A percentile compares a stretch with the other conserved stretches of the same genome.
Evolutionary conservation across 1,140 invertebrate species (phyloP).

Genomic region (Leptopilina clavipes): DNA sequence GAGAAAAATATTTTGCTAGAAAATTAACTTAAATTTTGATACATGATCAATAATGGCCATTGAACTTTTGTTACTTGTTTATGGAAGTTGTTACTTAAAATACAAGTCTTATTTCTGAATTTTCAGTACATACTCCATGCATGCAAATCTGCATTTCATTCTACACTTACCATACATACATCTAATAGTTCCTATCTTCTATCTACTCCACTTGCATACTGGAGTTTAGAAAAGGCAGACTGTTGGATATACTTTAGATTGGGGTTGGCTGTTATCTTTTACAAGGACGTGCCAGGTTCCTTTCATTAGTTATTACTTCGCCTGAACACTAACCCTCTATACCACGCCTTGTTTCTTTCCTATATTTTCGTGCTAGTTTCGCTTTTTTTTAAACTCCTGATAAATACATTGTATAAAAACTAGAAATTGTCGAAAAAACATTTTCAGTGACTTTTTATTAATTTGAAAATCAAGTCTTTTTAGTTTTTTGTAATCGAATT

Average conservation of each 20-base stretch:
- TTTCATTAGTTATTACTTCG: slow-evolving; percentile 9
- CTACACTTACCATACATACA: neutral
- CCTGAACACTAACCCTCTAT: neutral
- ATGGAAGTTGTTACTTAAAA: neutral
- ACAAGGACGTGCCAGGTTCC: slow-evolving; percentile 27
- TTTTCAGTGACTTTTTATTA: too few species aligned
- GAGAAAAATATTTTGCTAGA: too few species aligned
- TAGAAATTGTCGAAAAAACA: too few species aligned
- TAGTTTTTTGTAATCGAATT: too few species aligned
- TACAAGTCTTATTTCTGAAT: neutral
- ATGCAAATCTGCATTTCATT: slow-evolving; percentile 7
- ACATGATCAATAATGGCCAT: neutral
- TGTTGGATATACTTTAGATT: slow-evolving; percentile 18
- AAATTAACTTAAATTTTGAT: neutral
- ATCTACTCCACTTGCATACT: slow-evolving; percentile 25
- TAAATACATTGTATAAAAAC: too few species aligned
- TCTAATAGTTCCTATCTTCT: slow-evolving; percentile 19
- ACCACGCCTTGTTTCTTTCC: neutral
- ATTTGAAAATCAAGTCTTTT: too few species aligned
- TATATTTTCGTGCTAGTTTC: neutral
- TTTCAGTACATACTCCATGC: neutral
- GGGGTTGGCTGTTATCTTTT: slow-evolving; percentile 15
- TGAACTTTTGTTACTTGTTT: neutral
- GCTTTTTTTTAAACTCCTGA: too few species aligned
- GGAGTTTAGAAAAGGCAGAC: slow-evolving; percentile 1